Conservation (phyloP, 1,140 invertebrate genomes). For the Planococcus citri region DNA sequence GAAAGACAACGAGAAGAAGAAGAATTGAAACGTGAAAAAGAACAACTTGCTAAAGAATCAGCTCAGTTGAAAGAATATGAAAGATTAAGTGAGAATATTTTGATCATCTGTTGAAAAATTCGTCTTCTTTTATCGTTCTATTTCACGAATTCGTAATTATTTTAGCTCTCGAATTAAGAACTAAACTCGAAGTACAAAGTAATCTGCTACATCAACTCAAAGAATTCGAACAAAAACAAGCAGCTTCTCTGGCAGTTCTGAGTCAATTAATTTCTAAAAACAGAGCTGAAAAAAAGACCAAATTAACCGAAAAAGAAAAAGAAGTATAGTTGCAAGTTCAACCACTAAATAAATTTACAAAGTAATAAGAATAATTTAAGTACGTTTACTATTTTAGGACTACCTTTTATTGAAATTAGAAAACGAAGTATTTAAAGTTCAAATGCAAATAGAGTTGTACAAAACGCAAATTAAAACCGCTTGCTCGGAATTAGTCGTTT, state of each 20-base stretch:
- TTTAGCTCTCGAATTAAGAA: not conserved
- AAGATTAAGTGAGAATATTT: not conserved
- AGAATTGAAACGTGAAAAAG: not conserved
- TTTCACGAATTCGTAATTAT: not conserved
- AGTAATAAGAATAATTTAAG: not conserved
- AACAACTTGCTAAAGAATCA: not conserved
- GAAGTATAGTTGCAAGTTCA: not conserved
- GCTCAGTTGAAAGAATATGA: not conserved
- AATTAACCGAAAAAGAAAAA: not conserved
- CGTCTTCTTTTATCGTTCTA: not conserved
- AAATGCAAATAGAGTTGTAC: not conserved
- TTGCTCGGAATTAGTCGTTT: not conserved
- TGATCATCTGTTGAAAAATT: not conserved
- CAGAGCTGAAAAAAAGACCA: not conserved
- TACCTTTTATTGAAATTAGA: conserved; percentile 4
- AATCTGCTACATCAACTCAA: not conserved
- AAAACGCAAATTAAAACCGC: not conserved
- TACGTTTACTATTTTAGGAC: conserved; percentile 11
- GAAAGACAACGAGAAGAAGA: not conserved
- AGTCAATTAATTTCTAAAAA: not conserved
- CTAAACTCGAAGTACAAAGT: not conserved
- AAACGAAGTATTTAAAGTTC: conserved; percentile 8
- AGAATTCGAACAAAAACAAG: not conserved
- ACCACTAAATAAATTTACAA: not conserved
- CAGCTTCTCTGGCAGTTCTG: not conserved